Percentiles rank a stretch among this genome's conserved stretches.
Conservation (phyloP, 1,140 invertebrate species). For the Pseudoatta argentina region DNA sequence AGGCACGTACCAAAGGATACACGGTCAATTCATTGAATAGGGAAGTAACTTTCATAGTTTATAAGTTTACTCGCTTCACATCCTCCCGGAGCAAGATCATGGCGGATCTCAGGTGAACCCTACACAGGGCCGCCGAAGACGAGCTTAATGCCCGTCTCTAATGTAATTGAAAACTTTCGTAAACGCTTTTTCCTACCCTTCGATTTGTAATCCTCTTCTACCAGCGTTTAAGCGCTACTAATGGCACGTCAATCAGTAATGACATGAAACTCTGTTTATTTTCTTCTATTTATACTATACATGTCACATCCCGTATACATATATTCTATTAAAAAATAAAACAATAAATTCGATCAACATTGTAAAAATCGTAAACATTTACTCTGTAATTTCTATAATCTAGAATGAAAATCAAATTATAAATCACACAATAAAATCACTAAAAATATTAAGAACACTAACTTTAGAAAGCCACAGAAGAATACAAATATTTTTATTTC, state of each 20-base stretch:
- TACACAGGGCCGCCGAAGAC: constrained; percentile 49
- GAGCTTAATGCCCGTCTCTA: constrained; percentile 70
- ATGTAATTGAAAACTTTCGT: constrained; percentile 76
- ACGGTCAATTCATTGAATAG: constrained; percentile 76
- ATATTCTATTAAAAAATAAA: background rate
- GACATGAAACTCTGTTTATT: background rate
- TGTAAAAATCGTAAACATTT: background rate
- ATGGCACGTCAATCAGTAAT: constrained; percentile 10
- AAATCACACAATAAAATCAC: background rate
- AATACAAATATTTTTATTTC: background rate
- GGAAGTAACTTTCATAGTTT: constrained; percentile 76
- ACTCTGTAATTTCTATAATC: background rate
- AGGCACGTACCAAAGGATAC: constrained; percentile 61
- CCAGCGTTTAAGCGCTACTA: constrained; percentile 43
- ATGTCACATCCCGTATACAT: background rate
- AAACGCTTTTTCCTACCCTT: constrained; percentile 44
- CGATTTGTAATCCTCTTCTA: constrained; percentile 65
- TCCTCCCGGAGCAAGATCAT: constrained; percentile 26
- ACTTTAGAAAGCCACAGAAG: background rate
- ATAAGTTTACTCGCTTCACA: constrained; percentile 70
- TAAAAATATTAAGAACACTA: background rate
- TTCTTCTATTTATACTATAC: background rate
- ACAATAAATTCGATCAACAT: background rate
- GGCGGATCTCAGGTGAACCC: constrained; percentile 31
- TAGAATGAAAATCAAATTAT: background rate